Evolutionary conservation across 2,888 invertebrate genomes (phyloP).

Genomic region (Steromphala cineraria): DNA sequence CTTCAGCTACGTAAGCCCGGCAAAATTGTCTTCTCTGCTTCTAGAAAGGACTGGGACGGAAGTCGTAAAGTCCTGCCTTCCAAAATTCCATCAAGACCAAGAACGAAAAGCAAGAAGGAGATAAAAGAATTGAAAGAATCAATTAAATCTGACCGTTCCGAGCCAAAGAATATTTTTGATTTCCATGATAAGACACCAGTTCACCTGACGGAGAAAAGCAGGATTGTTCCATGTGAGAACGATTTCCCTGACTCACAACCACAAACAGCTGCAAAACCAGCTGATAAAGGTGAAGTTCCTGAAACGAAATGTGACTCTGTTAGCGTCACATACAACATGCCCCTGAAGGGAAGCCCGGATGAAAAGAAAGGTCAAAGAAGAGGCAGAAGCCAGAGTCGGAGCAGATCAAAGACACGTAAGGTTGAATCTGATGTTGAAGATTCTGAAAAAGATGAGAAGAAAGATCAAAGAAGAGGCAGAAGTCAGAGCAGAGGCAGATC

Average conservation of each 20-base stretch:
- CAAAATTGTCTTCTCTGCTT: slow-evolving; percentile 57
- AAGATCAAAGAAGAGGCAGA: neutral
- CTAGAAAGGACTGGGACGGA: slow-evolving; percentile 60
- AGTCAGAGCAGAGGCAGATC: neutral
- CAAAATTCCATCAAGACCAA: slow-evolving; percentile 46
- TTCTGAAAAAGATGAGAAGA: neutral
- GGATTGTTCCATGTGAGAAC: slow-evolving; percentile 42
- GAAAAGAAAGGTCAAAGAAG: neutral
- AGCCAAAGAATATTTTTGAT: slow-evolving; percentile 52
- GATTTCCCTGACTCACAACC: slow-evolving; percentile 51
- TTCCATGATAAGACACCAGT: slow-evolving; percentile 55
- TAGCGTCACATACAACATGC: neutral
- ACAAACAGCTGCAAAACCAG: neutral
- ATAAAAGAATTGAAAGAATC: slow-evolving; percentile 45
- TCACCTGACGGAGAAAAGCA: slow-evolving; percentile 25
- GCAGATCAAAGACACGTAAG: neutral
- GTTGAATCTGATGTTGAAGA: neutral
- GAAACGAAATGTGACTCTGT: neutral
- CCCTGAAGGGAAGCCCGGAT: slow-evolving; percentile 17
- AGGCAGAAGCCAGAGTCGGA: neutral
- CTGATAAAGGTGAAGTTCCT: neutral
- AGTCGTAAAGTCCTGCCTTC: slow-evolving; percentile 56
- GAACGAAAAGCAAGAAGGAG: slow-evolving; percentile 55
- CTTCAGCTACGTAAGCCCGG: slow-evolving; percentile 55
- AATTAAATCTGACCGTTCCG: slow-evolving; percentile 33